These are phyloP conservation scores for Peucedramus taeniatus DNA, from an alignment of 2,113 vertebrate species.

Conservation along the genomic window DNA sequence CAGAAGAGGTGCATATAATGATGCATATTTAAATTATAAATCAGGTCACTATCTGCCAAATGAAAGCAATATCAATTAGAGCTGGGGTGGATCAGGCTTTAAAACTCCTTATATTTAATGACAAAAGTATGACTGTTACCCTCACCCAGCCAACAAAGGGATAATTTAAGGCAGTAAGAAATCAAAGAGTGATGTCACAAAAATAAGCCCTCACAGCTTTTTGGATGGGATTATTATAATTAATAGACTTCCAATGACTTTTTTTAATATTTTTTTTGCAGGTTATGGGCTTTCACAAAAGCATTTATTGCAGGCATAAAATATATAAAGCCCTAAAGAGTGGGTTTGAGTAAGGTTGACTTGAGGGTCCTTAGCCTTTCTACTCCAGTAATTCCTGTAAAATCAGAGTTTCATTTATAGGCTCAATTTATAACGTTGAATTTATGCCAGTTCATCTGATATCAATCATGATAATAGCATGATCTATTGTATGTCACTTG, in stretches of 20 bases:
- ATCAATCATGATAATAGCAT: slow-evolving; percentile 85
- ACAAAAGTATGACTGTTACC: slow-evolving; percentile 84
- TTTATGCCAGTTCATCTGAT: slow-evolving; percentile 83
- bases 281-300: slow-evolving; percentile 79
- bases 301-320: slow-evolving; percentile 82
- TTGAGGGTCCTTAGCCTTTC: slow-evolving; percentile 79
- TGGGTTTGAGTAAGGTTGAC: slow-evolving; percentile 79
- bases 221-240: slow-evolving; percentile 83
- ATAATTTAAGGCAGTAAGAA: slow-evolving; percentile 85
- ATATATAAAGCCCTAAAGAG: slow-evolving; percentile 79
- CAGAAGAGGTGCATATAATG: slow-evolving; percentile 79
- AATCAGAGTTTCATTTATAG: slow-evolving; percentile 84
- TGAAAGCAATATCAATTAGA: slow-evolving; percentile 86
- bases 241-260: slow-evolving; percentile 83
- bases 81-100: slow-evolving; percentile 78
- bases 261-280: slow-evolving; percentile 46
- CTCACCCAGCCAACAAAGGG: slow-evolving; percentile 80
- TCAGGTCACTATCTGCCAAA: slow-evolving; percentile 83
- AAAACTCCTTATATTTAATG: slow-evolving; percentile 85
- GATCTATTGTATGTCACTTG: slow-evolving; percentile 83
- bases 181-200: slow-evolving; percentile 84
- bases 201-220: slow-evolving; percentile 82
- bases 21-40: slow-evolving; percentile 87
- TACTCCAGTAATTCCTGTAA: slow-evolving; percentile 79
- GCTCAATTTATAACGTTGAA: slow-evolving; percentile 83